phyloP scores from a whole-genome alignment of 2,113 vertebrate genomes.

The Struthidea cinerea region DNA sequence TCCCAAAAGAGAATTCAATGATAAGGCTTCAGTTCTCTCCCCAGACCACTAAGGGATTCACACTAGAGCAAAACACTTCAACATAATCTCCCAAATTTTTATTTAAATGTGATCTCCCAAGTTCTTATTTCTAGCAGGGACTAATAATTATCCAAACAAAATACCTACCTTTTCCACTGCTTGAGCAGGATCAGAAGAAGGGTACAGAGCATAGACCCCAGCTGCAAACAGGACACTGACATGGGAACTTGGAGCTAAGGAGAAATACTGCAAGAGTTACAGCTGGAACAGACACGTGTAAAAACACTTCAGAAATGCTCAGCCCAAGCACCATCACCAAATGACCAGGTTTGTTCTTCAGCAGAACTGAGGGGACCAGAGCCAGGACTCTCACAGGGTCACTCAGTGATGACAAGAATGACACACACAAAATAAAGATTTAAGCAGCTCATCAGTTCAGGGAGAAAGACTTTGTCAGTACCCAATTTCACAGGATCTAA shows the following conservation, averaged over 20 bases:
- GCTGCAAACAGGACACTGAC: slow-evolving; percentile 85
- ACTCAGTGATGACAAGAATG: neutral
- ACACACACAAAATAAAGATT: neutral
- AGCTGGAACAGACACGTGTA: neutral
- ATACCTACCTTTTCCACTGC: slow-evolving; percentile 87
- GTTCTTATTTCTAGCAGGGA: neutral
- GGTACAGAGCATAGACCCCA: slow-evolving; percentile 93
- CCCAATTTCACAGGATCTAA: neutral
- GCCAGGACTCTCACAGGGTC: neutral
- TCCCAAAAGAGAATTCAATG: neutral
- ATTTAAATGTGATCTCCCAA: neutral
- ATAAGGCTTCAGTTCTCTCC: neutral
- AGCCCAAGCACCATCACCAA: neutral
- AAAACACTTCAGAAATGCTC: neutral
- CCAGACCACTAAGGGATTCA: neutral
- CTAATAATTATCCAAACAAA: neutral
- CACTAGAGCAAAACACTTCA: neutral
- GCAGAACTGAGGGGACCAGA: neutral
- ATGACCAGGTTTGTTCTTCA: neutral
- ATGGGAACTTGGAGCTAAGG: slow-evolving; percentile 81
- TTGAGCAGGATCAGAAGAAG: slow-evolving; percentile 89
- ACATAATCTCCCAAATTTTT: neutral
- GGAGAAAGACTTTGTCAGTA: neutral
- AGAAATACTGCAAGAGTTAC: neutral
- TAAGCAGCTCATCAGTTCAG: neutral